These are phyloP conservation scores for Leptopilina drosophilae DNA, from an alignment of 2,888 invertebrate species.

Conservation along the genomic window DNA sequence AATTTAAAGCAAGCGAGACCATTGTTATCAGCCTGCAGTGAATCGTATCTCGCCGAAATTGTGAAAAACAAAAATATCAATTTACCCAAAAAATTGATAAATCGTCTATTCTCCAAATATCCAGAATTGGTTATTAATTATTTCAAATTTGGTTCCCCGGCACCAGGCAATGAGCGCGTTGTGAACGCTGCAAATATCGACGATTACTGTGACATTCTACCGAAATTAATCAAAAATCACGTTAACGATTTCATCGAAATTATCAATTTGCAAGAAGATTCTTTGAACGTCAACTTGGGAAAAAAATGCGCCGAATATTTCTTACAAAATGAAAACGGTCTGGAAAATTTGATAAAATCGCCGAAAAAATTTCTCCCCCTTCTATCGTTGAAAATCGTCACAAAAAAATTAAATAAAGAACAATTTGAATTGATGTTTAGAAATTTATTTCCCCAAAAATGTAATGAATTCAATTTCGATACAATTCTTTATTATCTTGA, in stretches of 20 bases:
- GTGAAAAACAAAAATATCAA: constrained; percentile 53
- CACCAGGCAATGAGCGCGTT: background rate
- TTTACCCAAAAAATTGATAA: constrained; percentile 50
- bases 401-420: constrained; percentile 45
- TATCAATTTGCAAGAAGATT: background rate
- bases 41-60: constrained; percentile 59
- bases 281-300: constrained; percentile 55
- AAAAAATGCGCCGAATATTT: constrained; percentile 60
- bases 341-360: constrained; percentile 55
- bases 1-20: constrained; percentile 61
- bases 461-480: constrained; percentile 44
- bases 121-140: constrained; percentile 66
- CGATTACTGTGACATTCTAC: constrained; percentile 57
- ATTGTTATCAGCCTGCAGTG: constrained; percentile 65
- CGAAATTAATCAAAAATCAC: constrained; percentile 62
- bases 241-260: constrained; percentile 60
- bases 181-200: constrained; percentile 26
- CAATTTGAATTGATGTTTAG: constrained; percentile 62
- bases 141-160: constrained; percentile 57
- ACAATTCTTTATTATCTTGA: constrained; percentile 54
- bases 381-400: constrained; percentile 61
- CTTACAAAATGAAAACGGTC: constrained; percentile 59
- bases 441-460: constrained; percentile 56
- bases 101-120: constrained; percentile 58
- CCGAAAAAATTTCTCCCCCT: constrained; percentile 59